phyloP scores from a whole-genome alignment of 2,888 invertebrate genomes.

The Epicampocera succincta region DNA sequence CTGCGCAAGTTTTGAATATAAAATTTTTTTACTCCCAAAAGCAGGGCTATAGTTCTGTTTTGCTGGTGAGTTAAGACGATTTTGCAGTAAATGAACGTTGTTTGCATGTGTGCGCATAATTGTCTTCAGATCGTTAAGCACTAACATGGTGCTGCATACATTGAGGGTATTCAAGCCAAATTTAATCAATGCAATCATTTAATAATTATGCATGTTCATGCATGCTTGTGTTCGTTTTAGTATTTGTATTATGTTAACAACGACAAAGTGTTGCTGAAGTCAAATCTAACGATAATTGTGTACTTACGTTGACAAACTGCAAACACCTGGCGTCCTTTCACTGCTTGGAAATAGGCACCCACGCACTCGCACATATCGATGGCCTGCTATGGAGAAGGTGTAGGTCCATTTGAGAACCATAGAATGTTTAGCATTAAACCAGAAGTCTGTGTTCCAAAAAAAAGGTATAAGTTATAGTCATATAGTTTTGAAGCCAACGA shows the following conservation, averaged over 20 bases:
- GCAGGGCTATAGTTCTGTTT: too few species aligned
- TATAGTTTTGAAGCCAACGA: too few species aligned
- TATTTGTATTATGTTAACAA: background rate
- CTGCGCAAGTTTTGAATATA: too few species aligned
- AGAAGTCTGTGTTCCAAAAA: too few species aligned
- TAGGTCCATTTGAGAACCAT: too few species aligned
- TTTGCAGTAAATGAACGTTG: too few species aligned
- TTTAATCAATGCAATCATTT: conserved; percentile 23
- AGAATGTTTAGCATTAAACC: too few species aligned
- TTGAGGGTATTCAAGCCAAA: conserved; percentile 9
- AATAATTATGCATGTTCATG: conserved; percentile 1
- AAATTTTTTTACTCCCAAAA: too few species aligned
- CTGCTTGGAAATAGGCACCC: background rate
- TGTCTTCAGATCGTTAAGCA: conserved; percentile 48
- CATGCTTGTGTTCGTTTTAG: background rate
- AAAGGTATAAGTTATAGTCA: too few species aligned
- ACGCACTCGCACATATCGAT: too few species aligned
- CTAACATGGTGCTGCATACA: conserved; percentile 44
- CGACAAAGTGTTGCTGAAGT: conserved; percentile 25
- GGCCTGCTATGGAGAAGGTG: too few species aligned
- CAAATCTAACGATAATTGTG: conserved; percentile 46
- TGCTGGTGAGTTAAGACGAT: too few species aligned
- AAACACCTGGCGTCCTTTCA: conserved; percentile 34
- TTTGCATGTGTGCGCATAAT: background rate
- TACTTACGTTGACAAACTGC: conserved; percentile 55